These are phyloP conservation scores for Tricholaema leucomelas DNA, from an alignment of 2,113 vertebrate species.

Conservation along the genomic window DNA sequence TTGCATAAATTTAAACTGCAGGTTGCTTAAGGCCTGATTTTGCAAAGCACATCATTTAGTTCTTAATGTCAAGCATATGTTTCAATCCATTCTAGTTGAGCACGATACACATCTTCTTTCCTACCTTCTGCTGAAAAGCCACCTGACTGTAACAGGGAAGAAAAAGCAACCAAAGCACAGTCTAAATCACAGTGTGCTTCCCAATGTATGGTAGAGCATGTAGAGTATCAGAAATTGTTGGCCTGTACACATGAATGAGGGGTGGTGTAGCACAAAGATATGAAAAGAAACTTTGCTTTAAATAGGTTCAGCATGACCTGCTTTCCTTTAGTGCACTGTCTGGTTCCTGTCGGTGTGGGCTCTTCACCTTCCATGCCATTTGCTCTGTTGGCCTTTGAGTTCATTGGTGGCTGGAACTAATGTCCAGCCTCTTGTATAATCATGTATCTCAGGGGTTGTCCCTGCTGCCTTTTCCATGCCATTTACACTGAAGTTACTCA, in stretches of 20 bases:
- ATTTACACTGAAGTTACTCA: neutral
- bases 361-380: neutral
- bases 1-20: neutral
- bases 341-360: neutral
- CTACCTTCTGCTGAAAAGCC: neutral
- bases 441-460: neutral
- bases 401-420: neutral
- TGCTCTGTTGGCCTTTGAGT: neutral
- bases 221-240: neutral
- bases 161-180: neutral
- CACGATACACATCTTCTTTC: neutral
- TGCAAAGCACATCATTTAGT: neutral
- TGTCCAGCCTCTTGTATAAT: neutral
- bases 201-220: accelerated
- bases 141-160: neutral
- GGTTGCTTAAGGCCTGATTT: neutral
- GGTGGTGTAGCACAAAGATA: neutral
- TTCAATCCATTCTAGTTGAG: neutral
- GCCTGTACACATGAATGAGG: neutral
- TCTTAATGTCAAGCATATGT: neutral
- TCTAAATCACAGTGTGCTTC: neutral
- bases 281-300: neutral
- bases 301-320: neutral
- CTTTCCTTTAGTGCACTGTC: neutral
- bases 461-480: neutral